Base-by-base conservation (phyloP, 1,140 invertebrate species). In the Leptinotarsa texana region DNA sequence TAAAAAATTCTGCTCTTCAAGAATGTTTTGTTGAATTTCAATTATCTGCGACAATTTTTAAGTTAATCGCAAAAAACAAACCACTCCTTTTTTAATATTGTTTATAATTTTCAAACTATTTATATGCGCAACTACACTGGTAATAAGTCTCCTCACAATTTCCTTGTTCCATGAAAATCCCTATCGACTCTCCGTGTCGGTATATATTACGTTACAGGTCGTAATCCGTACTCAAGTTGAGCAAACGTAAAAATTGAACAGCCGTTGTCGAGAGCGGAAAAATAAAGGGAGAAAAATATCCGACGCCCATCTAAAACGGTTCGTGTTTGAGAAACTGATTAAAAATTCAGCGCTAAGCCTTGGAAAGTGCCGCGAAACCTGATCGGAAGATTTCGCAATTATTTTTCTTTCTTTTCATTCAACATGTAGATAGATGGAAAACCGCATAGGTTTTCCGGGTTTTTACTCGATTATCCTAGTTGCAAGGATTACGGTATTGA, bases 271-370 rank as follows among this genome's bases (percentile, higher is more conserved):
- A 49, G 75, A 65, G 72, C 74, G 69, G 27, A 79, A 79, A 79
- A 79, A 79, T 77, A 79, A 79, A 79, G 69, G 77, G 77, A 69
- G 71, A 73, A 77, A 77, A 63, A 74, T 66, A 63, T 65, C 63
- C 51, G 66, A 15, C 72, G 63, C 63, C 74, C 67, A 73, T 70
- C 76, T 78, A 65, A 72, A 77, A 73, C 78, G 75, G 74, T 66
- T 63, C 75, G 63, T 81, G 78, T 79, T 79, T 79, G 80, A 81
- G 80, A 79, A 81, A 69, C 80, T 81, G 80, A 81, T 81, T 81
- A 81, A 81, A 81, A 81, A 81, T 81, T 81, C 78, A 75, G 75
- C 80, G 78, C 74, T 79, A 81, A 81, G 80, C 80, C 75, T 63
- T 62, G 75, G 74, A 74, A 79, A 80, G 79, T 80, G 79, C 71